Conservation (phyloP, 2,888 invertebrate species). For the Leptinotarsa peninsularis region DNA sequence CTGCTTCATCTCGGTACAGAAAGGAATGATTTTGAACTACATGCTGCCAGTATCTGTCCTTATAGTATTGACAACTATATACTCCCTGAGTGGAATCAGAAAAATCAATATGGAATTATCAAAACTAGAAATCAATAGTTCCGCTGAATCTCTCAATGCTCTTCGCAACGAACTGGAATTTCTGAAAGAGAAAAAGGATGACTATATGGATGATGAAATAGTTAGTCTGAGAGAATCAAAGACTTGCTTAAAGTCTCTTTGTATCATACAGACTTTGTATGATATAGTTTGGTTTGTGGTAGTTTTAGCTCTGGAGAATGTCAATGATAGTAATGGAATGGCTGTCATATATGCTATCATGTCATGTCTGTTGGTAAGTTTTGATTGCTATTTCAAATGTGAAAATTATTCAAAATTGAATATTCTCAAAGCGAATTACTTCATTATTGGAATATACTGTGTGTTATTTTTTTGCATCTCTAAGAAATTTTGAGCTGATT, state of each 20-base stretch:
- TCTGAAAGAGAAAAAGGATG: slow-evolving; percentile 55
- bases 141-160: slow-evolving; percentile 62
- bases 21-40: slow-evolving; percentile 81
- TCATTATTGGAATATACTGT: neutral
- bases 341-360: slow-evolving; percentile 72
- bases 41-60: slow-evolving; percentile 79
- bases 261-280: slow-evolving; percentile 78
- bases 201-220: slow-evolving; percentile 51
- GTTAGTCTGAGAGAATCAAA: slow-evolving; percentile 71
- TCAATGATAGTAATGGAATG: slow-evolving; percentile 71
- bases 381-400: neutral
- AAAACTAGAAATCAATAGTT: slow-evolving; percentile 63
- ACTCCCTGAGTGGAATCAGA: slow-evolving; percentile 70
- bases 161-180: slow-evolving; percentile 59
- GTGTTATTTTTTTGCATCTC: no score
- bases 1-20: slow-evolving; percentile 83
- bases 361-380: slow-evolving; percentile 71
- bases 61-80: slow-evolving; percentile 74
- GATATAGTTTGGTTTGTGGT: slow-evolving; percentile 82
- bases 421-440: neutral
- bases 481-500: no score
- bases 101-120: slow-evolving; percentile 65
- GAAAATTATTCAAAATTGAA: slow-evolving; percentile 10
- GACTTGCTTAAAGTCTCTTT: slow-evolving; percentile 72
- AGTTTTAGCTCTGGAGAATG: slow-evolving; percentile 79